These are phyloP conservation scores for Drosophila melanogaster DNA, from an alignment of 1,140 invertebrate species.

Conservation along the genomic window Release_6_plus_ISO1_MT NT_033779.5:12688501-12689000, in stretches of 20 bases:
- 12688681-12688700: slow-evolving; percentile 67
- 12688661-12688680: slow-evolving; percentile 18
- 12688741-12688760: slow-evolving; percentile 79
- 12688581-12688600: not conserved
- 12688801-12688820: slow-evolving; percentile 37
- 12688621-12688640: not conserved
- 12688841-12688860: slow-evolving; percentile 58
- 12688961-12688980: slow-evolving; percentile 73
- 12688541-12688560: not conserved
- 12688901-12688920: slow-evolving; percentile 79
- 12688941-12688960: slow-evolving; percentile 48
- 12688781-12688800: slow-evolving; percentile 10
- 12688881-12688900: slow-evolving; percentile 39
- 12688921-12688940: slow-evolving; percentile 79
- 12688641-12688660: slow-evolving; percentile 18
- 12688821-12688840: slow-evolving; percentile 35
- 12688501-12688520: no score
- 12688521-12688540: no score
- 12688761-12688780: slow-evolving; percentile 9
- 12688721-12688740: slow-evolving; percentile 71
- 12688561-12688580: not conserved
- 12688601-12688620: not conserved
- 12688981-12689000: slow-evolving; percentile 65
- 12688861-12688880: slow-evolving; percentile 67
- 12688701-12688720: slow-evolving; percentile 76